Evolutionary conservation across 2,113 vertebrate genomes (phyloP).

Genomic region (Pedionomus torquatus): DNA sequence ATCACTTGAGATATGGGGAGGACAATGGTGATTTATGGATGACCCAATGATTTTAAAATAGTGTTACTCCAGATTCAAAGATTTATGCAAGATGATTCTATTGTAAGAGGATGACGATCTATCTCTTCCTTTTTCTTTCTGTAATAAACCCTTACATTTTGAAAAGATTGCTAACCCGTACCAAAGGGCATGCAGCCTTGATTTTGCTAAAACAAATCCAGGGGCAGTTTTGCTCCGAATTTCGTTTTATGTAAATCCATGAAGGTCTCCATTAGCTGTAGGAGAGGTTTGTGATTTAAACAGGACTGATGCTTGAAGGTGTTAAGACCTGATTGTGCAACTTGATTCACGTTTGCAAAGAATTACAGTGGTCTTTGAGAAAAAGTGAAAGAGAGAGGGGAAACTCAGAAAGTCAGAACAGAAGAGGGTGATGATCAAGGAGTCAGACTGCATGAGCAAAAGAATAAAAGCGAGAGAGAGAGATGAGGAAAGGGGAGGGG

Average conservation of each 20-base stretch:
- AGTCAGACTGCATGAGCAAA: background rate
- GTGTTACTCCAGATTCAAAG: slow-evolving; percentile 21
- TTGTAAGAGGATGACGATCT: background rate
- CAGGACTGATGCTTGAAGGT: background rate
- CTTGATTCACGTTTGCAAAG: background rate
- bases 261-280: background rate
- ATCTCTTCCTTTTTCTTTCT: background rate
- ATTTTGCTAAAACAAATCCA: background rate
- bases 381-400: background rate
- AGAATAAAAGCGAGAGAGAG: background rate
- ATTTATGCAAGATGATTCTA: background rate
- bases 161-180: background rate
- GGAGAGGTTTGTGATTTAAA: background rate
- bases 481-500: background rate
- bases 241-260: background rate
- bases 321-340: background rate
- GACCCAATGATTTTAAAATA: background rate
- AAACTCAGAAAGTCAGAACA: background rate
- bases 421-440: background rate
- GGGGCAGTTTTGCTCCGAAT: background rate
- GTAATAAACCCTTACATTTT: slow-evolving; percentile 19
- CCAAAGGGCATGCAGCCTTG: background rate
- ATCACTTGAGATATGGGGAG: slow-evolving; percentile 42
- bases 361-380: background rate
- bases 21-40: background rate